Base-by-base conservation (phyloP, 2,888 invertebrate species). In the Ennomos fuscantarius region DNA sequence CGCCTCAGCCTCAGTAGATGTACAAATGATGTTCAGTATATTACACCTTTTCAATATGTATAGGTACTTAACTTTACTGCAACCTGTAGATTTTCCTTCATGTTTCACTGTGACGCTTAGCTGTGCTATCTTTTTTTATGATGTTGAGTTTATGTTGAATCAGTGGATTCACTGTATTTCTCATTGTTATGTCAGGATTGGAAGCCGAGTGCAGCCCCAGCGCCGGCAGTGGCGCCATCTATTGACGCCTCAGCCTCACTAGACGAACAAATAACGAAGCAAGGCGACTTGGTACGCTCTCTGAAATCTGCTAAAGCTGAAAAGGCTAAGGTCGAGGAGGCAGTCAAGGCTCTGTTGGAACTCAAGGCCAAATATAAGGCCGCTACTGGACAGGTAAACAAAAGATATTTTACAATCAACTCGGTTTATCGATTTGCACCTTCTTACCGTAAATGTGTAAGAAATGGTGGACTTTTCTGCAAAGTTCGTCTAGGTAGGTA, bases 351-450 rank as follows among this genome's bases (percentile, higher is more conserved):
- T 2, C 82, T 97, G 10, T 78, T 96, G 41, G 88, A 89, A 0
- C 81, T 97, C 0, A 97, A 97, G 85, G 86, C 92, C 2, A 93
- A 96, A 62, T 97, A 94, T 78, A 97, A 97, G 81, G 86, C 88
- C 10, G 70, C 74, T 45, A 77, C 79, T 37, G 82, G 82, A 51
- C 71, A 78, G 73, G 82, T 81, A 13, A 43, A 15, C 15, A 24
- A 24, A 24, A 24, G 1, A 24, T 6, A 24, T n/a, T n/a, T n/a
- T n/a, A n/a, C n/a, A n/a, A n/a, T n/a, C n/a, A n/a, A n/a, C n/a
- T n/a, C n/a, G n/a, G n/a, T n/a, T n/a, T n/a, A n/a, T n/a, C n/a
- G n/a, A n/a, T n/a, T n/a, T n/a, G n/a, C n/a, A n/a, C n/a, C n/a
- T n/a, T n/a, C n/a, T n/a, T n/a, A n/a, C n/a, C n/a, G n/a, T n/a